phyloP scores from a whole-genome alignment of 2,888 invertebrate species.

The Meta bourneti region DNA sequence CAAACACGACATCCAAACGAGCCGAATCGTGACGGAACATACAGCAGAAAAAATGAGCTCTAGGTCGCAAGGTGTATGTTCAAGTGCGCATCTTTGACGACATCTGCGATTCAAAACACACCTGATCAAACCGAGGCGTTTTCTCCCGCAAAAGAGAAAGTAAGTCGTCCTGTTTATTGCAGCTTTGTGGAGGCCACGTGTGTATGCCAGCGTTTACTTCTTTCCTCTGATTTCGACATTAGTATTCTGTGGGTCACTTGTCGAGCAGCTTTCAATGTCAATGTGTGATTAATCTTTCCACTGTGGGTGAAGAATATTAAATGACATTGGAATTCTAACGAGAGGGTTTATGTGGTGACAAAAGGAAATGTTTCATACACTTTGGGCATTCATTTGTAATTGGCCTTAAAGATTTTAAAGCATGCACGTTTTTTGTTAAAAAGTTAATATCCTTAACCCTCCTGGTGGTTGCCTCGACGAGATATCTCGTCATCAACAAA shows the following conservation, averaged over 20 bases:
- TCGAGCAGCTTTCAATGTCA: background rate
- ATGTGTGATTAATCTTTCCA: background rate
- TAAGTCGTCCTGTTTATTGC: background rate
- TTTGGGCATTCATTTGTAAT: too few relatives aligned
- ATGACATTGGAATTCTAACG: background rate
- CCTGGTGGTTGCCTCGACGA: too few relatives aligned
- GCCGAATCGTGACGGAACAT: slow-evolving; percentile 15
- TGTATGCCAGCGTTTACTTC: background rate
- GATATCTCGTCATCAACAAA: too few relatives aligned
- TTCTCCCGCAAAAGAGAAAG: background rate
- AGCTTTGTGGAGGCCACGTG: slow-evolving; percentile 1
- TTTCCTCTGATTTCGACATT: background rate
- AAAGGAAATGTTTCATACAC: too few relatives aligned
- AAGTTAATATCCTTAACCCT: too few relatives aligned
- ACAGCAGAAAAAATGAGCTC: background rate
- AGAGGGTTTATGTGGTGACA: too few relatives aligned
- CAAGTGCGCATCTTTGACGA: slow-evolving; percentile 29
- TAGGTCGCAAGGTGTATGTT: slow-evolving; percentile 45
- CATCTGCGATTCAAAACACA: slow-evolving; percentile 11
- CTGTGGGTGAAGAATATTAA: background rate
- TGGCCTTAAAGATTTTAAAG: too few relatives aligned
- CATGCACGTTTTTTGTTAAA: too few relatives aligned
- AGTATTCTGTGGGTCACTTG: background rate
- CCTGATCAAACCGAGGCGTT: slow-evolving; percentile 21
- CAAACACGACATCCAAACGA: slow-evolving; percentile 12